Conservation (phyloP, 2,888 invertebrate genomes). For the Epistrophe grossulariae region DNA sequence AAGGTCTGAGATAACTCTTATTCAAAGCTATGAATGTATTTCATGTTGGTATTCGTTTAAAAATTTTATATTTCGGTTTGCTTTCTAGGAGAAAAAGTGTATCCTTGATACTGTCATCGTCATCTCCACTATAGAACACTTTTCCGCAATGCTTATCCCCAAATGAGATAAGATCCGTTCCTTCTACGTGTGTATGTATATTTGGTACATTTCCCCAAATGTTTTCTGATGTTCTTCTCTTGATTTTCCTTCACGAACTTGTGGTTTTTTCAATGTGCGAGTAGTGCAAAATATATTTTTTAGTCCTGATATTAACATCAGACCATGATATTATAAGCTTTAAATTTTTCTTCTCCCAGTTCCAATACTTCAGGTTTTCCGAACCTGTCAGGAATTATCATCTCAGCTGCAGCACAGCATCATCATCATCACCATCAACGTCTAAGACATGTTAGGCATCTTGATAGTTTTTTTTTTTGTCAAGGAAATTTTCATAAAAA, state of each 20-base stretch:
- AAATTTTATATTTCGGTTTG: background rate
- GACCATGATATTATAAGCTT: conserved; percentile 51
- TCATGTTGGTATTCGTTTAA: too few relatives aligned
- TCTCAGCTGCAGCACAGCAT: conserved; percentile 57
- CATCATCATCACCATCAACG: conserved; percentile 22
- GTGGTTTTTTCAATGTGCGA: conserved; percentile 11
- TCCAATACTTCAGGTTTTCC: background rate
- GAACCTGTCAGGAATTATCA: conserved; percentile 43
- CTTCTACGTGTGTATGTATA: background rate
- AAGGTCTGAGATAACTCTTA: too few relatives aligned
- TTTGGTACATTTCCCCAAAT: conserved; percentile 43
- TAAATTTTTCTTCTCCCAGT: background rate
- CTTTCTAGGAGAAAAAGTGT: background rate
- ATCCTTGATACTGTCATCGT: conserved; percentile 47
- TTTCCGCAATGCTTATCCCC: conserved; percentile 70
- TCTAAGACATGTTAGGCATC: conserved; percentile 68
- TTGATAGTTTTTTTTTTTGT: conserved; percentile 64
- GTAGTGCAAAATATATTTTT: conserved; percentile 56
- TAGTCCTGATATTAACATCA: conserved; percentile 51
- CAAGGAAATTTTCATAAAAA: conserved; percentile 48
- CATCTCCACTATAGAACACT: conserved; percentile 41
- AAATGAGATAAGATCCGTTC: conserved; percentile 66
- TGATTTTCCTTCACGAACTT: conserved; percentile 9
- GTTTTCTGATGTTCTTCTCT: conserved; percentile 1
- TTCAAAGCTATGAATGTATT: too few relatives aligned